Evolutionary conservation across 2,797 vertebrate genomes (phyloP).

Genomic region (Microctenopoma steveboyesi): DNA sequence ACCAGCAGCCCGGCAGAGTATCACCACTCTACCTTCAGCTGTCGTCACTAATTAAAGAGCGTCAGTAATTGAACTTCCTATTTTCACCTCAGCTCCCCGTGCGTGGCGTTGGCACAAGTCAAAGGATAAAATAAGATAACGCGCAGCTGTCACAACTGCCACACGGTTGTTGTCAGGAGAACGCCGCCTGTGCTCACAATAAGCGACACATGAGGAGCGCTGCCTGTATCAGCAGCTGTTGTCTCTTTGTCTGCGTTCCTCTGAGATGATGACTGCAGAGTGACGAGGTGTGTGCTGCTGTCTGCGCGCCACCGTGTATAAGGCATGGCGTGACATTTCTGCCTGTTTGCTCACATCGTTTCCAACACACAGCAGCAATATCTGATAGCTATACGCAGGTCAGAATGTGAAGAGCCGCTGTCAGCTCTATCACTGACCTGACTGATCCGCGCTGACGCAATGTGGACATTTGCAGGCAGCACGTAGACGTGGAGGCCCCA

Average conservation of each 20-base stretch:
- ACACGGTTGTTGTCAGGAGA: conserved; percentile 7
- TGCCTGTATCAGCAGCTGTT: conserved; percentile 16
- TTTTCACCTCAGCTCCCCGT: conserved; percentile 47
- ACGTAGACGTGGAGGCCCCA: neutral
- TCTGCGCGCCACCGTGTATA: neutral
- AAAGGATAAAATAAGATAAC: conserved; percentile 25
- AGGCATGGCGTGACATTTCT: neutral
- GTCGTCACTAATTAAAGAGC: conserved; percentile 57
- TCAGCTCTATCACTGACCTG: conserved; percentile 17
- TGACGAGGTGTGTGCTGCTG: neutral
- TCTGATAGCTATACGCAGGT: conserved; percentile 23
- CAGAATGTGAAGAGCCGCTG: conserved; percentile 18
- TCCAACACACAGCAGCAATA: neutral
- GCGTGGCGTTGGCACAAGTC: neutral
- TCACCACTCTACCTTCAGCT: conserved; percentile 42
- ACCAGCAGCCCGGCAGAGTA: conserved; percentile 32
- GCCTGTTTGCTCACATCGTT: conserved; percentile 2
- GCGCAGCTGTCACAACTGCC: conserved; percentile 13
- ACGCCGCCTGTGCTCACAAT: neutral
- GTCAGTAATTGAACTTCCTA: conserved; percentile 55
- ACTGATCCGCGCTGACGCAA: conserved; percentile 2
- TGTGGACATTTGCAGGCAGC: conserved; percentile 30
- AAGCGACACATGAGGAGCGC: neutral
- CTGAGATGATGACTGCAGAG: neutral
- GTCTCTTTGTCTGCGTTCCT: neutral